Evolutionary conservation across 2,113 vertebrate species (phyloP), one percentile per base, ranked within the genome.

Genomic region (Todiramphus saurophagus): DNA sequence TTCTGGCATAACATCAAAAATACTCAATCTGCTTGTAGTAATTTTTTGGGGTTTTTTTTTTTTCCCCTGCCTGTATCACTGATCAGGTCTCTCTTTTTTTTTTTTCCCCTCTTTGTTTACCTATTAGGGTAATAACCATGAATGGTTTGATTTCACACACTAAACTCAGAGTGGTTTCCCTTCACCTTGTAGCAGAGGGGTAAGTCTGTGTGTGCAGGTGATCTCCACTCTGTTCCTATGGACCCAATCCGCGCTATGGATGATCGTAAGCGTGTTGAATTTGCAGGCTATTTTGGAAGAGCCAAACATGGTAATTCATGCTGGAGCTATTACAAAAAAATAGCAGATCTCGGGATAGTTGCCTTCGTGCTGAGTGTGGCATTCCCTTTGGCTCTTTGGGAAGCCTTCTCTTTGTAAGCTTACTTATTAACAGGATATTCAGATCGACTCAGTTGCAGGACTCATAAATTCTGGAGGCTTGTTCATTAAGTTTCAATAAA

Each of bases 31-130:
- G 50, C 48, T 28, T 55, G 62, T 58, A 41, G n/a, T 20, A 35
- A 5, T 53, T 53, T 28, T 16, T 16, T 13, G 6, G 15, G 10
- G 19, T 23, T 31, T n/a, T 75, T 19, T 79, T 60, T 3, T 25
- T 13, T 25, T 10, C 21, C 5, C 1, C 11, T 5, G 1, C 10
- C 17, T 0, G 0, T 86, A 18, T 44, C 6, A 10, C 44, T 60
- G 30, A 35, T 73, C 4, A 4, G 10, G 41, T 76, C 12, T 39
- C 31, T 62, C 62, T 79, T 83, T 64, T 15, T 17, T n/a, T 53
- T 87, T 39, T 37, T 60, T 70, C 37, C 37, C 79, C 72, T 13
- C 19, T n/a, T 58, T 87, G 33, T 21, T 80, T 76, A 53, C 9
- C n/a, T 68, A 0, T n/a, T 24, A 23, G 41, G 5, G 15, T 70